A percentile compares a stretch with the other conserved stretches of the same genome.
Evolutionary conservation across 92 coral and sea anemone species (phyloP).

Genomic region (Epizoanthus stellaris): DNA sequence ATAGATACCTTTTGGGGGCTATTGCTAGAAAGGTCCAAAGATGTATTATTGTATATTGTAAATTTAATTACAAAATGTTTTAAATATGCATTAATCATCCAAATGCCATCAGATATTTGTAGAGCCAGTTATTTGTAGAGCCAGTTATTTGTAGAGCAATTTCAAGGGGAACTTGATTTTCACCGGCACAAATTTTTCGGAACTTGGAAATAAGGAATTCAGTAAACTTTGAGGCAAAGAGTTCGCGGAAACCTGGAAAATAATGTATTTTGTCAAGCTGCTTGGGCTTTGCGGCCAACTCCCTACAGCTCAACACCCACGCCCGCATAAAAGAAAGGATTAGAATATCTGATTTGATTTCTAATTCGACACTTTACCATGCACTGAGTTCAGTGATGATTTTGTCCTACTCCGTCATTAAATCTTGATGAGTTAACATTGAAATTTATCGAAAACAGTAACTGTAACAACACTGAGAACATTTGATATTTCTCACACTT

Average conservation of each 20-base stretch:
- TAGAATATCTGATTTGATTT: not conserved
- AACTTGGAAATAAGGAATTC: not conserved
- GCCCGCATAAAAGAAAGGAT: not conserved
- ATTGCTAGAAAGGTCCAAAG: not conserved
- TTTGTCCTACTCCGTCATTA: not conserved
- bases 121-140: too few species aligned
- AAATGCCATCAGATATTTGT: not conserved
- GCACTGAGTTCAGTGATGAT: not conserved
- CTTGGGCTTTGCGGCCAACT: not conserved
- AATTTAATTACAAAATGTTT: not conserved
- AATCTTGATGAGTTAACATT: not conserved
- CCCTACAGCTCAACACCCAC: not conserved
- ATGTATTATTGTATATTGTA: not conserved
- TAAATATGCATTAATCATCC: not conserved
- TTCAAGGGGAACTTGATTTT: too few species aligned
- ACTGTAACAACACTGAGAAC: not conserved
- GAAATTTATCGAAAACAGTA: not conserved
- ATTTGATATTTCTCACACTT: not conserved
- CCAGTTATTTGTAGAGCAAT: too few species aligned
- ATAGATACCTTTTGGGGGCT: not conserved
- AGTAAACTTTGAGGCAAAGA: too few species aligned
- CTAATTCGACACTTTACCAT: not conserved
- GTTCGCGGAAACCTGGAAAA: not conserved
- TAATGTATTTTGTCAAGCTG: not conserved
- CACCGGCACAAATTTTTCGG: not conserved